Base-by-base conservation (phyloP, 2,888 invertebrate genomes). In the Agrilus cyanescens region DNA sequence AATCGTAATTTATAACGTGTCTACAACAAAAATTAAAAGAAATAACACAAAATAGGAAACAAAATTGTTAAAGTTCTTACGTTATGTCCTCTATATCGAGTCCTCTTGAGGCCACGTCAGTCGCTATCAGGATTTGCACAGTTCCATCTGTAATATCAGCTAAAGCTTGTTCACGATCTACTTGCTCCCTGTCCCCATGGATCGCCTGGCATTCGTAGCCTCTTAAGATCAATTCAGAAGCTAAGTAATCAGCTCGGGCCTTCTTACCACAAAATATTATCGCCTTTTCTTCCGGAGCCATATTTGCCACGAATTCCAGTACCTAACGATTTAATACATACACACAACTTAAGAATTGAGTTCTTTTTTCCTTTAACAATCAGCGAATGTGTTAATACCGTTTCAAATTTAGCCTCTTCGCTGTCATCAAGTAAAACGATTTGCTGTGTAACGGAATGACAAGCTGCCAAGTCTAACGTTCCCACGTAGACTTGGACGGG, bases 51-150 rank as follows among this genome's bases (percentile, higher is more conserved):
- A 12, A 10, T 12, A 12, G 33, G 41, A 25, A 7, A 13, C 12
- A 20, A 29, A 12, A 15, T 38, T 29, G 44, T n/a, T n/a, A n/a
- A 43, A 43, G 15, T 34, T 63, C 69, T 58, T 64, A 85, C 68
- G 88, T 85, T 8, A 90, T 73, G 59, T 90, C 87, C 56, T 84
- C 81, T 40, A 91, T 91, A 61, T 96, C 96, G 40, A 96, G 77
- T 2, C 96, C 96, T 50, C 96, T 75, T 4, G 93, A 90, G 3
- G 94, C 95, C 1, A 96, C 87, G 71, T 96, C 96, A 0, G 96
- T 96, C 1, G 95, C 95, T 40, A 96, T 78, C 16, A 96, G 71
- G 51, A 96, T 85, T 47, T 76, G 77, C 0, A 88, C 86, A 2
- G 72, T 69, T 0, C 93, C 91, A 42, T 74, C 73, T 49, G 83